Base-by-base conservation (phyloP, 2,797 vertebrate species). In the Pelochelys cantorii region DNA sequence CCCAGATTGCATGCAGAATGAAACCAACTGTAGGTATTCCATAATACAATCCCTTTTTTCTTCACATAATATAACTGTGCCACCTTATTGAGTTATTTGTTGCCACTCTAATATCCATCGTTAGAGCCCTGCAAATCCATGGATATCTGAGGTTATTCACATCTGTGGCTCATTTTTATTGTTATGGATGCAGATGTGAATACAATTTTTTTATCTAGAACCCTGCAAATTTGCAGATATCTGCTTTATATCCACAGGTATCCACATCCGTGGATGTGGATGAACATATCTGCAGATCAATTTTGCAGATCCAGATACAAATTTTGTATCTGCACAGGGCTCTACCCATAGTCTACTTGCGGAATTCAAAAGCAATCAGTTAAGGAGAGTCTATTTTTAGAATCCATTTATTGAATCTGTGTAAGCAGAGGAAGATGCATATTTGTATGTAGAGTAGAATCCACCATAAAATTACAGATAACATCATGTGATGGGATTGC, bases 331-430 rank as follows among this genome's bases (percentile, higher is more conserved):
- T 54, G 53, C 4, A 12, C 53, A 54, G 14, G 53, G 11, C 53
- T 54, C 53, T 14, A 17, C 42, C 2, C 0, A 0, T 4, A 13
- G 1, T 84, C 11, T 2, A 52, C 57, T 27, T 56, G 79, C 2
- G 85, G 75, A 55, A 29, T 87, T 84, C 14, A 84, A 86, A 88
- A 0, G 37, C 9, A 2, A 27, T 37, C 6, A 65, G 12, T 53
- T 5, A 90, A 84, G 71, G 9, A 87, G 3, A 9, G 7, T 1
- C 2, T 0, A 0, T 29, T 52, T 1, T 11, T 91, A 82, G 5
- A 0, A 65, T 92, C 93, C 92, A 0, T 34, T 83, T 89, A 27
- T 79, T 29, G 86, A 57, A 84, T 52, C 13, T 92, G 37, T 13
- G 52, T 90, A 89, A 81, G 60, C 27, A 56, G 22, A 77, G 79